Conservation (phyloP, 2,113 vertebrate species). For the Stigmatopora nigra region DNA sequence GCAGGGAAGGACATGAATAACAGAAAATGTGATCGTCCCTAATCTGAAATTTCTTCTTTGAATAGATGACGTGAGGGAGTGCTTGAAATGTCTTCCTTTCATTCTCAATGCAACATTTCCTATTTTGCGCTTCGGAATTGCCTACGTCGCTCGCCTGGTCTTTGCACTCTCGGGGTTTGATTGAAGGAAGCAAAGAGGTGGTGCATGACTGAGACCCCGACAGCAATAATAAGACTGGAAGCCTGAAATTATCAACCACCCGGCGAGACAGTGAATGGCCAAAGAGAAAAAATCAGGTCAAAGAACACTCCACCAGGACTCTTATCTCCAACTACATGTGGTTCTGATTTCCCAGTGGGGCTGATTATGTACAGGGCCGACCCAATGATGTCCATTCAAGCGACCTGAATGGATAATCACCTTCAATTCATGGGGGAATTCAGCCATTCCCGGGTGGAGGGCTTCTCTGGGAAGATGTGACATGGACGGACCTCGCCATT, state of each 20-base stretch:
- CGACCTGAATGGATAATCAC: constrained; percentile 49
- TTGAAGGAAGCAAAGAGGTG: not conserved
- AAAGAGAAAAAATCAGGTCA: constrained; percentile 22
- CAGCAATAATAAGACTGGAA: not conserved
- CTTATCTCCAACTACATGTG: constrained; percentile 24
- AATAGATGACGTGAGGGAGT: not conserved
- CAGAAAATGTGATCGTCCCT: not conserved
- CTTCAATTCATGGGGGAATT: constrained; percentile 23
- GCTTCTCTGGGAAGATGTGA: constrained; percentile 32
- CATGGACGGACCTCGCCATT: constrained; percentile 28
- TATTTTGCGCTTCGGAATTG: not conserved
- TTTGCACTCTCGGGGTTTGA: not conserved
- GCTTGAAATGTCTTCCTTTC: not conserved
- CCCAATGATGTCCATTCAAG: constrained; percentile 33
- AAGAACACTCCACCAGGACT: constrained; percentile 22
- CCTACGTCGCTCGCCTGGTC: not conserved
- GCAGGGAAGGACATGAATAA: not conserved
- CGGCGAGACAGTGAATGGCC: constrained; percentile 15
- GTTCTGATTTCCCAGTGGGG: constrained; percentile 41
- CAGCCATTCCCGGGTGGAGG: constrained; percentile 24
- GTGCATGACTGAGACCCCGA: not conserved
- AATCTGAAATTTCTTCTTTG: not conserved
- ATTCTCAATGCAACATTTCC: not conserved
- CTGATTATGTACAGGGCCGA: constrained; percentile 40
- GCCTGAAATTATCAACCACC: constrained; percentile 3